Evolutionary conservation across 2,888 invertebrate species (phyloP), one percentile per base, ranked within the genome.

Genomic region (Caenorhabditis japonica): DNA sequence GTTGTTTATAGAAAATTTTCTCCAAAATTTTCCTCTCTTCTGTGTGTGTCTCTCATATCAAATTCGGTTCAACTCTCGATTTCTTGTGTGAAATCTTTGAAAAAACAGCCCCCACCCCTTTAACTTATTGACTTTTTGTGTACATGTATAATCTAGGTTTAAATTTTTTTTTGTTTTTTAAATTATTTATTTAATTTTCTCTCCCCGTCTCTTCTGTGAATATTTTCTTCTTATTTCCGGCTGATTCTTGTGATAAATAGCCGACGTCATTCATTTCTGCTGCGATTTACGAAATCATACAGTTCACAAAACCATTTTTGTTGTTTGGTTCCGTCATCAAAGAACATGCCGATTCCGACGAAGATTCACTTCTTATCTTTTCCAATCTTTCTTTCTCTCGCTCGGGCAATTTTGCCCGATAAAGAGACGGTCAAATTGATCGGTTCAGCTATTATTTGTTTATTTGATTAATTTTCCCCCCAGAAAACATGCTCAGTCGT

Each of bases 401-500:
- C n/a, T n/a, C n/a, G n/a, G n/a, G n/a, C n/a, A n/a, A n/a, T n/a
- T n/a, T n/a, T n/a, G n/a, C n/a, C 34, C 41, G 49, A 44, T 56
- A 66, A 51, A 66, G 56, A 47, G 38, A 27, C 44, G 56, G 44
- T 43, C 66, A 56, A 49, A 33, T 34, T 56, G 66, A 58, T 66
- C 66, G 56, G 56, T 66, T 66, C 39, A 10, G 10, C 41, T 33
- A 27, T 19, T 17, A 47, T 64, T 55, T 44, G n/a, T 15, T 4
- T 4, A 27, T 53, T 55, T 30, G 30, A 17, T 15, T 3, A 36
- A 49, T 49, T 17, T 30, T 30, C n/a, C n/a, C n/a, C n/a, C n/a
- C n/a, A n/a, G n/a, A n/a, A n/a, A n/a, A n/a, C 13, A 72, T 72
- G 72, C 51, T 72, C 41, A 72, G 72, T 10, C 64, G 72, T 23